A percentile compares a stretch with the other conserved stretches of the same genome.
phyloP scores from a whole-genome alignment of 2,888 invertebrate species.

The Eupelmus urozonus region DNA sequence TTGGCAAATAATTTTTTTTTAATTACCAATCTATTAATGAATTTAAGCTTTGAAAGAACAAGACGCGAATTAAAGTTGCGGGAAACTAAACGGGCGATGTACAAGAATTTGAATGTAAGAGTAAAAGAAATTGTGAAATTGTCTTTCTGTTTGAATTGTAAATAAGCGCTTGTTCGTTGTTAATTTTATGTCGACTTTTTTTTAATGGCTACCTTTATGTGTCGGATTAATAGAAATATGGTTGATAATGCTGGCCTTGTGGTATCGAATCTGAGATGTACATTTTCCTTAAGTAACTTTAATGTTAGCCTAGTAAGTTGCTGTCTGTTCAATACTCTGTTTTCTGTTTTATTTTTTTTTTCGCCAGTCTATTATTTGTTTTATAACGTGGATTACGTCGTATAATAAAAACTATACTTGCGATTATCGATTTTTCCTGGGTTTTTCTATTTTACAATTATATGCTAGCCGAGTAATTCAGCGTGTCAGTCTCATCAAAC shows the following conservation, averaged over 20 bases:
- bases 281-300: conserved; percentile 58
- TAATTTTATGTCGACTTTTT: conserved; percentile 58
- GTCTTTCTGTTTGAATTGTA: conserved; percentile 59
- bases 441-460: conserved; percentile 31
- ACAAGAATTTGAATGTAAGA: conserved; percentile 26
- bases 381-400: conserved; percentile 24
- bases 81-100: conserved; percentile 29
- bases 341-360: conserved; percentile 48
- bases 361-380: conserved; percentile 40
- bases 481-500: conserved; percentile 45
- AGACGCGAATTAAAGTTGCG: conserved; percentile 42
- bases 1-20: conserved; percentile 52
- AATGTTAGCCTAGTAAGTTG: conserved; percentile 57
- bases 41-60: conserved; percentile 41
- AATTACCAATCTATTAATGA: conserved; percentile 38
- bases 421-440: conserved; percentile 41
- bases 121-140: conserved; percentile 52
- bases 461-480: conserved; percentile 32
- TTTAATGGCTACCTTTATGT: conserved; percentile 51
- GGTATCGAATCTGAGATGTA: conserved; percentile 56
- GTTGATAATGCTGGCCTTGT: conserved; percentile 45
- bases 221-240: conserved; percentile 25
- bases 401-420: conserved; percentile 5
- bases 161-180: conserved; percentile 60
- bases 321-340: conserved; percentile 60